These are phyloP conservation scores for Sebastolobus altivelis DNA, from an alignment of 2,797 vertebrate species.

Conservation along the genomic window DNA sequence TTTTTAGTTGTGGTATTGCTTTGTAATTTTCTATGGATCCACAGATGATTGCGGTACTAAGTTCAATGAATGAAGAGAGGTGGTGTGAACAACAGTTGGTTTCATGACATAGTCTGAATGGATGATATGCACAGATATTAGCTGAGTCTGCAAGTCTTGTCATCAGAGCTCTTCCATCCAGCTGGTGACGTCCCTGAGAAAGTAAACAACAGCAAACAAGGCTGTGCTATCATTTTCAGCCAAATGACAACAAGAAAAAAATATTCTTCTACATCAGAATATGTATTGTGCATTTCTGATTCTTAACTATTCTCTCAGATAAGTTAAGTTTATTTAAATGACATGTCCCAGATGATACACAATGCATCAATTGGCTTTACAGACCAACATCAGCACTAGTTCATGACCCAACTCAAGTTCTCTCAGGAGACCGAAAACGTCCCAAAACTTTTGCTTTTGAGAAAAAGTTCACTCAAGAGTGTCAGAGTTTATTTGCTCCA, in stretches of 20 bases:
- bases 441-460: not conserved
- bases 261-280: not conserved
- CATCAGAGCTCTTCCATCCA: slow-evolving; percentile 18
- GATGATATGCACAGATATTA: slow-evolving; percentile 20
- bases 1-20: not conserved
- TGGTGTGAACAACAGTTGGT: slow-evolving; percentile 40
- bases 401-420: not conserved
- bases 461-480: not conserved
- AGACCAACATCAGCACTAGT: not conserved
- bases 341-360: not conserved
- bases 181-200: slow-evolving; percentile 26
- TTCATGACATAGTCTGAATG: slow-evolving; percentile 26
- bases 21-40: not conserved
- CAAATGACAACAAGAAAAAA: slow-evolving; percentile 24
- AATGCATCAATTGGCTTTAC: not conserved
- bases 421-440: not conserved
- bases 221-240: slow-evolving; percentile 32
- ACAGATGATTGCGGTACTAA: not conserved
- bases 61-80: slow-evolving; percentile 4
- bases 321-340: not conserved
- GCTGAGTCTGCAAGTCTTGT: slow-evolving; percentile 23
- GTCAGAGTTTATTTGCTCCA: not conserved
- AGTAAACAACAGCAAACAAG: slow-evolving; percentile 45
- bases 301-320: not conserved
- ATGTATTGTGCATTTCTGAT: slow-evolving; percentile 18